These are phyloP conservation scores for Manis pentadactyla DNA, from an alignment of 2,797 vertebrate species.

Conservation along the genomic window DNA sequence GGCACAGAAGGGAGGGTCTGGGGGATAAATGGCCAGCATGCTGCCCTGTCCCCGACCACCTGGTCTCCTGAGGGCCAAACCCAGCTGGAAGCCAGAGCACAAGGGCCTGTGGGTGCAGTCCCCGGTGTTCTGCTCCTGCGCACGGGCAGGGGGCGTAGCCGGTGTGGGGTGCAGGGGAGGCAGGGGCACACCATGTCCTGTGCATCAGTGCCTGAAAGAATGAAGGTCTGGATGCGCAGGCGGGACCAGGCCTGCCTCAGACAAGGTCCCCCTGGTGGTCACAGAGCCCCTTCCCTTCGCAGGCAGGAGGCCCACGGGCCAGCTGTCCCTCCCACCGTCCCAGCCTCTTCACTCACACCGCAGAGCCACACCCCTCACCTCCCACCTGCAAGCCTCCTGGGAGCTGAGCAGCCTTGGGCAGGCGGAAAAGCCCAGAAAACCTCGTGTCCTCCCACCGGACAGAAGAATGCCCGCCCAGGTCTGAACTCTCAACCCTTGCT, in stretches of 20 bases:
- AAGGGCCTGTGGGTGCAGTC: rapidly evolving
- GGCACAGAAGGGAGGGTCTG: no score
- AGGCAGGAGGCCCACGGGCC: no score
- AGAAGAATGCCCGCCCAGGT: no score
- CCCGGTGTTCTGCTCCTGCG: not conserved
- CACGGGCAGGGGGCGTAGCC: no score
- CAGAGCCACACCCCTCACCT: no score
- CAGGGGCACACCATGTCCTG: not conserved
- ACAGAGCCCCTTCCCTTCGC: not conserved
- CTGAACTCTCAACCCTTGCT: no score
- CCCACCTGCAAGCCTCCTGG: not conserved
- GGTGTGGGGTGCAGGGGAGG: not conserved
- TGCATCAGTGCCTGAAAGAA: not conserved
- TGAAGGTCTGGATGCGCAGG: not conserved
- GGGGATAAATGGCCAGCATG: not conserved
- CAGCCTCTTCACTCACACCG: not conserved
- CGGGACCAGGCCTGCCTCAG: not conserved
- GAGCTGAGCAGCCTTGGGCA: not conserved
- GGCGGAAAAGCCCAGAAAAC: no score
- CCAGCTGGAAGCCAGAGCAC: not conserved
- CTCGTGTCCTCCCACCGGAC: no score
- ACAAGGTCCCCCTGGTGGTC: not conserved
- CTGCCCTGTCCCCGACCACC: rapidly evolving
- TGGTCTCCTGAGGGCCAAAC: not conserved
- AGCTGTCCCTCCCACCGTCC: not conserved